A percentile compares a stretch with the other conserved stretches of the same genome.
phyloP scores from a whole-genome alignment of 1,140 invertebrate species.

The Tetramorium simillimum region DNA sequence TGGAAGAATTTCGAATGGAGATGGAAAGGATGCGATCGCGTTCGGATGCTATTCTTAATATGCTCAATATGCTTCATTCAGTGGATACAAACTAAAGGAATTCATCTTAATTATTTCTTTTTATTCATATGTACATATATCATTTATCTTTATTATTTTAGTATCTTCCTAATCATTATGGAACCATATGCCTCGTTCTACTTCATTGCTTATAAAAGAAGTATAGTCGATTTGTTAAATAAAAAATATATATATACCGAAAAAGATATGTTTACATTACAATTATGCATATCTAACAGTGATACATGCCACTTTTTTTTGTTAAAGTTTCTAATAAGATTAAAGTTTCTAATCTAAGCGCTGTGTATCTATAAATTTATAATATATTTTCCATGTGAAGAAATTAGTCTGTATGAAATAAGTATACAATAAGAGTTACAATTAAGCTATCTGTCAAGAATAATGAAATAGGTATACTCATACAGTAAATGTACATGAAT shows the following conservation, averaged over 20 bases:
- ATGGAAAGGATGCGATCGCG: slow-evolving; percentile 78
- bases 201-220: slow-evolving; percentile 60
- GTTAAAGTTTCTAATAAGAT: slow-evolving; percentile 21
- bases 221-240: slow-evolving; percentile 74
- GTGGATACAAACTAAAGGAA: slow-evolving; percentile 71
- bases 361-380: background rate
- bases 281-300: slow-evolving; percentile 32
- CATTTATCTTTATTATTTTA: slow-evolving; percentile 57
- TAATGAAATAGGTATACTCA: background rate
- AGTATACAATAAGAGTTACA: background rate
- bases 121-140: slow-evolving; percentile 74
- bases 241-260: slow-evolving; percentile 58
- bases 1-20: slow-evolving; percentile 76
- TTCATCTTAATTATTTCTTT: slow-evolving; percentile 52
- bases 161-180: slow-evolving; percentile 55
- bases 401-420: slow-evolving; percentile 7
- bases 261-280: slow-evolving; percentile 33
- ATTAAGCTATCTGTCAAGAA: background rate
- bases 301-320: slow-evolving; percentile 4
- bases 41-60: slow-evolving; percentile 76
- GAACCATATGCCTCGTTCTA: slow-evolving; percentile 50
- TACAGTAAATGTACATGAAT: background rate
- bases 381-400: slow-evolving; percentile 21
- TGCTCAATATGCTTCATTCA: slow-evolving; percentile 76
- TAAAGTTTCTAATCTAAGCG: background rate